These are phyloP conservation scores for Delichon dasypus DNA, from an alignment of 2,797 vertebrate genomes.

Conservation along the genomic window DNA sequence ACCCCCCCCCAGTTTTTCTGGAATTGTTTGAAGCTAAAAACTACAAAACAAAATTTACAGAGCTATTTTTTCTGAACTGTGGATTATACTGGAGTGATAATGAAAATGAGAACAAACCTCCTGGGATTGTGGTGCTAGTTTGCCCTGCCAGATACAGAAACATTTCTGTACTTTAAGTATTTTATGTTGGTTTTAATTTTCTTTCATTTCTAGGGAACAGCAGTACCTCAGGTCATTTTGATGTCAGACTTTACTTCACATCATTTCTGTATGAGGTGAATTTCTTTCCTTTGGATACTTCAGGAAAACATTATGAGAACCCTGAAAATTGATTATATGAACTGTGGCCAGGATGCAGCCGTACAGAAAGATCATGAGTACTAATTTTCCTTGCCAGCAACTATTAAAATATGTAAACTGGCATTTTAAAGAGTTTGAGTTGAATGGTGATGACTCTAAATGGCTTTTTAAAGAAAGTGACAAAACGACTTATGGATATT, in stretches of 20 bases:
- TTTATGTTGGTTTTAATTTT: background rate
- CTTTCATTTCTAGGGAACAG: background rate
- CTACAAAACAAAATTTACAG: background rate
- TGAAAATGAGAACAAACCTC: background rate
- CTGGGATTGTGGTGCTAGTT: background rate
- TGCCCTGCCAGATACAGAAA: background rate
- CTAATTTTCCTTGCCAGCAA: background rate
- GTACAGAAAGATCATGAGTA: background rate
- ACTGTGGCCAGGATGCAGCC: background rate
- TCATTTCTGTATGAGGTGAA: background rate
- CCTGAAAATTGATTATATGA: background rate
- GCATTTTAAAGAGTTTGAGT: background rate
- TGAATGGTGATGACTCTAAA: background rate
- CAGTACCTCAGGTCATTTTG: background rate
- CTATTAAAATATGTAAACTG: background rate
- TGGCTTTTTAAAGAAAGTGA: background rate
- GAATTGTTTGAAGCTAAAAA: background rate
- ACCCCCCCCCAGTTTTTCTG: background rate
- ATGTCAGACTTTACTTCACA: background rate
- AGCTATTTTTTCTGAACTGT: background rate
- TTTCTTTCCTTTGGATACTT: background rate
- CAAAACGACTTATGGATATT: background rate
- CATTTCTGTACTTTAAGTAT: background rate
- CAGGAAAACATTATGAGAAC: background rate
- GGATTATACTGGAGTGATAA: background rate